Evolutionary conservation across 2,888 invertebrate species (phyloP), one percentile per base, ranked within the genome.

Genomic region (Pachliopta kotzebuea): DNA sequence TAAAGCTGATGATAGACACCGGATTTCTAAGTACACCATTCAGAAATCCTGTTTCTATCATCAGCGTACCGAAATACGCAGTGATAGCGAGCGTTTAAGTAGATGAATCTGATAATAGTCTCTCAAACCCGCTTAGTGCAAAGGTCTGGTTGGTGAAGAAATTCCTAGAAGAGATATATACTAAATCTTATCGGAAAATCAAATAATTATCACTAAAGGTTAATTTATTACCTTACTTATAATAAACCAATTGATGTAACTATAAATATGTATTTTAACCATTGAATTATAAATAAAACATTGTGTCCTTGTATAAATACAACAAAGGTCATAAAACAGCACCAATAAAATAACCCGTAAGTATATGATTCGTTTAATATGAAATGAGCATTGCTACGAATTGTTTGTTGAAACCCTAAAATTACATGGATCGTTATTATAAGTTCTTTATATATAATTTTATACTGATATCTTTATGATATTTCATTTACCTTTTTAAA

Each of bases 301-400:
- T 23, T 14, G 9, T 52, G 14, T 18, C 21, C 9, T 50, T 21
- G 11, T 21, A 52, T 0, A 20, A 14, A 50, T 50, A 50, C 3
- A 50, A 50, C 50, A 11, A 20, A 50, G 2, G 50, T 21, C 7
- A 50, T 50, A 50, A 21, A 21, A 52, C 23, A 52, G 14, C 21
- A 21, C 9, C 20, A 9, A 21, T 52, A 21, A 21, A 52, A 52
- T 21, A 14, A n/a, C 21, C 20, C 50, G 50, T n/a, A 17, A 14
- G 42, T 50, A 21, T 52, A 21, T 21, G 50, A 52, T 52, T 21
- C 23, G 50, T 52, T 21, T 21, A 52, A 52, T 52, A n/a, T 52
- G 8, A n/a, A 52, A 52, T 52, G 23, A 52, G 50, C 20, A 7
- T 52, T n/a, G 6, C 21, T n/a, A n/a, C 9, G 6, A 52, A 50